Evolutionary conservation across 2,113 vertebrate genomes (phyloP).

Genomic region (Cyanoliseus patagonus): DNA sequence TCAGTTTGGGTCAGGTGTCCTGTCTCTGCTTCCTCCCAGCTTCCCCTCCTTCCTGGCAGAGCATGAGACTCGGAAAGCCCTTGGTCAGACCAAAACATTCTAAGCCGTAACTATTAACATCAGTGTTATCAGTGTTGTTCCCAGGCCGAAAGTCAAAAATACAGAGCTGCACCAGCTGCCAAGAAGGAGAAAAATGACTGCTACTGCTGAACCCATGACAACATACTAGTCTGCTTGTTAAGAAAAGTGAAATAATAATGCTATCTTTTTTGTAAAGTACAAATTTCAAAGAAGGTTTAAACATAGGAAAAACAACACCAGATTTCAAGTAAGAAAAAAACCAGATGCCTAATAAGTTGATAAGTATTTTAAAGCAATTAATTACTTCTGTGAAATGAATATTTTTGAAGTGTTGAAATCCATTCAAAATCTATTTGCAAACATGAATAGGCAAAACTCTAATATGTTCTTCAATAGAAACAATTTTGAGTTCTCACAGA

Average conservation of each 20-base stretch:
- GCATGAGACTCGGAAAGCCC: too few relatives aligned
- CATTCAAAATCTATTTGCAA: neutral
- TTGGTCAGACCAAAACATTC: too few relatives aligned
- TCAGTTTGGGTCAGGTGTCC: too few relatives aligned
- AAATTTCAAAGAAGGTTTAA: neutral
- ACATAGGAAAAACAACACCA: neutral
- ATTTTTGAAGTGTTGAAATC: neutral
- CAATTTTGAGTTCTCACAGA: neutral
- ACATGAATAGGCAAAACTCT: neutral
- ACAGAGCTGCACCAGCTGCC: too few relatives aligned
- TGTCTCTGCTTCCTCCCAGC: too few relatives aligned
- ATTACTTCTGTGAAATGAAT: neutral
- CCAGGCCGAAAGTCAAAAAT: too few relatives aligned
- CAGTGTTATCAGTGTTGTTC: too few relatives aligned
- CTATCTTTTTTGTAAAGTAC: neutral
- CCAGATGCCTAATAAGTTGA: neutral
- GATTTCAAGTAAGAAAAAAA: neutral
- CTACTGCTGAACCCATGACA: neutral
- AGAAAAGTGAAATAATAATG: neutral
- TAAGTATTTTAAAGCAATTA: neutral
- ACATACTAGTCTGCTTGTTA: neutral
- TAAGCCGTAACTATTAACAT: too few relatives aligned
- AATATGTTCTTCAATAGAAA: neutral
- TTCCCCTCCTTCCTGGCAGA: too few relatives aligned
- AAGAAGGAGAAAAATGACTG: too few relatives aligned